Conservation (phyloP, 2,888 invertebrate genomes). For the Xestia xanthographa region DNA sequence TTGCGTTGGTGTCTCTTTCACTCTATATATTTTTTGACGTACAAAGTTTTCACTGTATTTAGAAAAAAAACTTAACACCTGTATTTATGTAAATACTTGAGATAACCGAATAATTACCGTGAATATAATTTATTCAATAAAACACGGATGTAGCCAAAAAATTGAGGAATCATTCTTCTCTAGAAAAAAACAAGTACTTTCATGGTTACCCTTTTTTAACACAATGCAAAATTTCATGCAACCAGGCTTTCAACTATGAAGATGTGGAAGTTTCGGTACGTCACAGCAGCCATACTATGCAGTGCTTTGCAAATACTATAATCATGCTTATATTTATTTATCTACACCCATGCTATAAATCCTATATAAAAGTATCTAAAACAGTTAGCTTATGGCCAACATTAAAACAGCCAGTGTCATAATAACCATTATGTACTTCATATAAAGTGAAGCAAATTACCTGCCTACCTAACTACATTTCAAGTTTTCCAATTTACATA, state of each 20-base stretch:
- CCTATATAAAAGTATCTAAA: no score
- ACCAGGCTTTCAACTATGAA: constrained; percentile 81
- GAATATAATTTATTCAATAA: neutral
- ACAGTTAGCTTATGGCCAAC: no score
- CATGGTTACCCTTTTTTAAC: neutral
- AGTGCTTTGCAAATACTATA: constrained; percentile 39
- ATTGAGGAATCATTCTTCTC: neutral
- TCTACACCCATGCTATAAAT: no score
- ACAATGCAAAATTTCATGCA: constrained; percentile 80
- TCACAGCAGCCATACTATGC: constrained; percentile 52
- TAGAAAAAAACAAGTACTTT: neutral
- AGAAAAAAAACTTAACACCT: neutral
- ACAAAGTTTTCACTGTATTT: neutral
- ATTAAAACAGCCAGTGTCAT: no score
- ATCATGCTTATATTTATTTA: constrained; percentile 31
- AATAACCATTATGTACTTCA: no score
- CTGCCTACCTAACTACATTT: no score
- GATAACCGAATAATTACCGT: neutral
- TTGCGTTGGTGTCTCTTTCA: no score
- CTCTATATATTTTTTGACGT: neutral
- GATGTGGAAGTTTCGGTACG: constrained; percentile 81
- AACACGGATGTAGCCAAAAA: neutral
- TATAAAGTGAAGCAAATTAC: neutral
- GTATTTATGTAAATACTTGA: neutral
- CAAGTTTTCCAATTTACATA: no score